Conservation (phyloP, 2,797 vertebrate genomes). For the Heterohyrax brucei region DNA sequence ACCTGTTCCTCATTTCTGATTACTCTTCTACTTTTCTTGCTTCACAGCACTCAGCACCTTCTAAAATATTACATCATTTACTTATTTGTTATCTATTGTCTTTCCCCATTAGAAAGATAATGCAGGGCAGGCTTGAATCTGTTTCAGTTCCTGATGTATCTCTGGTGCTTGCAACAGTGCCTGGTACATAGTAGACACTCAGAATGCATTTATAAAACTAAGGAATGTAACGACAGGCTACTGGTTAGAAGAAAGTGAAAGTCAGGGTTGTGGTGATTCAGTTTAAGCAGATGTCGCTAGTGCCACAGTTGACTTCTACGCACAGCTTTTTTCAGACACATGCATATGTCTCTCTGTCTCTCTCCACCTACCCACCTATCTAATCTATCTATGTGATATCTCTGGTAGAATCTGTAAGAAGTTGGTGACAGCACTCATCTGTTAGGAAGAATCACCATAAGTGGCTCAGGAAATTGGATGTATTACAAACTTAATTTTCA, state of each 20-base stretch:
- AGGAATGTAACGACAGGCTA: neutral
- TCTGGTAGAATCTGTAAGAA: neutral
- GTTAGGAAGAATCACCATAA: neutral
- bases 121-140: neutral
- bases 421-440: neutral
- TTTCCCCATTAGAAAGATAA: neutral
- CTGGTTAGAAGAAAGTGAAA: neutral
- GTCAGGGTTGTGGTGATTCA: too few species aligned
- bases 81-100: neutral
- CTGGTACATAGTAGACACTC: neutral
- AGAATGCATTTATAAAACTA: neutral
- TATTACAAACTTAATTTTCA: slow-evolving; percentile 27
- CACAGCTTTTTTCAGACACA: too few species aligned
- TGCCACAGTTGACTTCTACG: too few species aligned
- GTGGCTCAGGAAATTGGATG: neutral
- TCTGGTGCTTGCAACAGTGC: neutral
- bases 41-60: neutral
- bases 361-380: neutral
- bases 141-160: neutral
- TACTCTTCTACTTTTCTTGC: neutral
- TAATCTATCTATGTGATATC: neutral
- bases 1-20: neutral
- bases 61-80: slow-evolving; percentile 13
- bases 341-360: too few species aligned
- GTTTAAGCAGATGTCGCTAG: neutral